A percentile compares a stretch with the other conserved stretches of the same genome.
Conservation (phyloP, 2,888 invertebrate species). For the Lithodes maja region DNA sequence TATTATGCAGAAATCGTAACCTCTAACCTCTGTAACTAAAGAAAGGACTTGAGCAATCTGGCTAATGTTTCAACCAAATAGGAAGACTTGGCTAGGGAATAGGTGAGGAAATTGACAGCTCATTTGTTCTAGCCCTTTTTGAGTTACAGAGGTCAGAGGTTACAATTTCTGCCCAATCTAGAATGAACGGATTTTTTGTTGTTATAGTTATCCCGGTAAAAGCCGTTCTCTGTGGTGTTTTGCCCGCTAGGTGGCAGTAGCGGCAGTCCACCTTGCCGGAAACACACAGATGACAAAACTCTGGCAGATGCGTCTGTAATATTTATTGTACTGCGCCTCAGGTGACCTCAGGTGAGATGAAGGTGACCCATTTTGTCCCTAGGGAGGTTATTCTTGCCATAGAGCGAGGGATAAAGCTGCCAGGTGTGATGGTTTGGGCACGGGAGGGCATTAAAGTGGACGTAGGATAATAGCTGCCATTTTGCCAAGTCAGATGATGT, state of each 20-base stretch:
- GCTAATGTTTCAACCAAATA: no score
- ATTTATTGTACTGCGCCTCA: slow-evolving; percentile 46
- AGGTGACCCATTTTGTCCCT: background rate
- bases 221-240: slow-evolving; percentile 10
- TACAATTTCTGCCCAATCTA: no score
- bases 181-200: no score
- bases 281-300: slow-evolving; percentile 56
- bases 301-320: slow-evolving; percentile 49
- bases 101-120: no score
- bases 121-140: no score
- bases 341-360: slow-evolving; percentile 47
- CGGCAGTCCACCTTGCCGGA: slow-evolving; percentile 56
- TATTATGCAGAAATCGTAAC: no score
- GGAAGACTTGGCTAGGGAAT: no score
- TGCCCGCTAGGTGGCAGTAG: slow-evolving; percentile 35
- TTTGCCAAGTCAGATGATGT: slow-evolving; percentile 49
- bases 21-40: no score
- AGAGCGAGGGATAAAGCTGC: background rate
- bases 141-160: no score
- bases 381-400: background rate
- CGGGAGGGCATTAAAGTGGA: slow-evolving; percentile 5
- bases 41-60: no score
- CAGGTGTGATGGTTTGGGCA: no score
- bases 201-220: no score
- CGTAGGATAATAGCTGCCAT: slow-evolving; percentile 45